A percentile compares a stretch with the other conserved stretches of the same genome.
Evolutionary conservation across 2,888 invertebrate species (phyloP).

Genomic region (Pocota personata): DNA sequence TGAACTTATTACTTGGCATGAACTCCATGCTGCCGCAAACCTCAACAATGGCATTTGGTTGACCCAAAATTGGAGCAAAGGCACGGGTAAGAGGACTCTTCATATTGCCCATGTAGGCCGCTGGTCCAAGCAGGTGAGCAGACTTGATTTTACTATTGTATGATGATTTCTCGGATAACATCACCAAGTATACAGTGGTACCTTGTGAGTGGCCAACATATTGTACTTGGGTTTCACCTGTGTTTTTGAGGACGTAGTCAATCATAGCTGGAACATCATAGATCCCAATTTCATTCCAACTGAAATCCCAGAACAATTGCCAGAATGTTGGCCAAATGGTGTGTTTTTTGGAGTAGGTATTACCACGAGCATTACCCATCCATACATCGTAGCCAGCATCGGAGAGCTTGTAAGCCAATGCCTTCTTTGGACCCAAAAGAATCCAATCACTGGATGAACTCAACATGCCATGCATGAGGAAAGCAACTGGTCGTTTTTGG

Average conservation of each 20-base stretch:
- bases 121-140: conserved; percentile 83
- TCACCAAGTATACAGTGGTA: conserved; percentile 88
- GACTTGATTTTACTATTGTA: conserved; percentile 77
- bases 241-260: conserved; percentile 85
- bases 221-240: conserved; percentile 76
- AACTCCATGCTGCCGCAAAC: conserved; percentile 78
- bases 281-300: conserved; percentile 94
- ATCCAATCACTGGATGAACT: conserved; percentile 78
- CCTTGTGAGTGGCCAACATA: conserved; percentile 97
- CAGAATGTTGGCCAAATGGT: conserved; percentile 78
- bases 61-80: conserved; percentile 77
- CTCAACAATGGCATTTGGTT: conserved; percentile 78
- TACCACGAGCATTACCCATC: conserved; percentile 93
- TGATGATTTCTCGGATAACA: conserved; percentile 76
- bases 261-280: conserved; percentile 94
- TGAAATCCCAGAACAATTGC: conserved; percentile 82
- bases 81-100: conserved; percentile 80
- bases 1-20: conserved; percentile 76
- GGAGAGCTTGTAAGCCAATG: conserved; percentile 83
- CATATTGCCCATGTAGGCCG: conserved; percentile 83
- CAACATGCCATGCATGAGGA: conserved; percentile 79
- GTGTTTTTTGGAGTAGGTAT: conserved; percentile 85
- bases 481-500: conserved; percentile 76
- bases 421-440: conserved; percentile 77
- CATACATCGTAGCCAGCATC: conserved; percentile 90